Base-by-base conservation (phyloP, 2,113 vertebrate genomes). In the Phodopus roborovskii region DNA sequence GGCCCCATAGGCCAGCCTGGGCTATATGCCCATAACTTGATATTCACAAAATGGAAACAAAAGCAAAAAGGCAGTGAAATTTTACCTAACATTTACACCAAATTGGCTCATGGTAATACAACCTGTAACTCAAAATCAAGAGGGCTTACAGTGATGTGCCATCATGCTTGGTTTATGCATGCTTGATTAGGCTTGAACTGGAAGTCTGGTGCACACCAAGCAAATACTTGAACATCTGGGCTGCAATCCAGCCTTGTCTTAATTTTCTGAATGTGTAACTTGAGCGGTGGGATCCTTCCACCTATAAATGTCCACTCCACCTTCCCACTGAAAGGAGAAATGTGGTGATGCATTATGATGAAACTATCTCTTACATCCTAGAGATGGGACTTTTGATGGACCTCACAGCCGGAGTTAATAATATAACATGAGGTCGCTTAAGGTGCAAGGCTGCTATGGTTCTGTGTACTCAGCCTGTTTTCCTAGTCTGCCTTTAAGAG, bases 31-130 rank as follows among this genome's bases (percentile, higher is more conserved):
- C 70, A 22, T 33, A 84, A 93, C 68, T 71, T 19, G 68, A 79
- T 79, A 33, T 36, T 30, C 50, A 79, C 30, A 20, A 75, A 56
- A 79, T 22, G 19, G 36, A 79, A 33, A 79, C 77, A 36, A n/a
- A 56, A 56, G 56, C 9, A 20, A 79, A 7, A 56, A 56, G 50
- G 77, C 50, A 56, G 50, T 5, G 19, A 10, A 33, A 53, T 92
- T 92, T 91, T 42, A 85, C 22, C 45, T 90, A 70, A 71, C 60
- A 2, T 74, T 94, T 85, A 88, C 84, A 68, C 60, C 36, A 48
- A 6, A 84, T 19, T 64, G 93, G n/a, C 58, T 24, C 81, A 45
- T 48, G n/a, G n/a, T 8, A 10, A n/a, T 26, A 10, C 58, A 84
- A 84, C n/a, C 58, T 45, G 5, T 64, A 30, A 30, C 33, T 33